Evolutionary conservation across 1,140 invertebrate species (phyloP), one percentile per base, ranked within the genome.

Genomic region (Drosophila aff.): DNA sequence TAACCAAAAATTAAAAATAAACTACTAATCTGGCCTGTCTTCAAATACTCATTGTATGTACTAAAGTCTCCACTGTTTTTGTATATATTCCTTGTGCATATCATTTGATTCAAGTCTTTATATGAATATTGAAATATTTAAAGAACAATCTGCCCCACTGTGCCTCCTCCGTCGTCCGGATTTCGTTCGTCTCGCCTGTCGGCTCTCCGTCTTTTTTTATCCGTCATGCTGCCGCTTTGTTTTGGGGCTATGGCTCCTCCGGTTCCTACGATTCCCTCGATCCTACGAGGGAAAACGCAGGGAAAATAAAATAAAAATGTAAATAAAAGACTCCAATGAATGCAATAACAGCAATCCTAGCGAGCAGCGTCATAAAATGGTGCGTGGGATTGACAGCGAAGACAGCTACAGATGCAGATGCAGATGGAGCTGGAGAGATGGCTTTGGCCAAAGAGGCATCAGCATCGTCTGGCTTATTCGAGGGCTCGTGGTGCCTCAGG

Each of bases 301-400:
- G 64, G 61, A 80, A 58, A 63, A 78, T 69, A 62, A 83, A 68
- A 69, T 72, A 87, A 86, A 85, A 82, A 85, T 75, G 75, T 82
- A 87, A 82, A 86, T 87, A 86, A 87, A 86, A 86, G 76, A 76
- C 79, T 60, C 76, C 79, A 83, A 83, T 84, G 81, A 81, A 83
- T 76, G 81, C 81, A 82, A 86, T 85, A 86, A 82, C 82, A 85
- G 69, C 82, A 81, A 81, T 76, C 46, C 60, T 64, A 60, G 67
- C 72, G 64, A 81, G 66, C 79, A 82, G 73, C 57, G 52, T 76
- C 67, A 74, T 76, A 82, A 82, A 87, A 87, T 89, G 79, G 84
- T 87, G 83, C 83, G 83, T 87, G 83, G 83, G 83, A 87, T 82
- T 77, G 84, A 68, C 83, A 61, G 65, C 68, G 64, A 76, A 83